Evolutionary conservation across 2,888 invertebrate species (phyloP).

Genomic region (Ametastegia equiseti): DNA sequence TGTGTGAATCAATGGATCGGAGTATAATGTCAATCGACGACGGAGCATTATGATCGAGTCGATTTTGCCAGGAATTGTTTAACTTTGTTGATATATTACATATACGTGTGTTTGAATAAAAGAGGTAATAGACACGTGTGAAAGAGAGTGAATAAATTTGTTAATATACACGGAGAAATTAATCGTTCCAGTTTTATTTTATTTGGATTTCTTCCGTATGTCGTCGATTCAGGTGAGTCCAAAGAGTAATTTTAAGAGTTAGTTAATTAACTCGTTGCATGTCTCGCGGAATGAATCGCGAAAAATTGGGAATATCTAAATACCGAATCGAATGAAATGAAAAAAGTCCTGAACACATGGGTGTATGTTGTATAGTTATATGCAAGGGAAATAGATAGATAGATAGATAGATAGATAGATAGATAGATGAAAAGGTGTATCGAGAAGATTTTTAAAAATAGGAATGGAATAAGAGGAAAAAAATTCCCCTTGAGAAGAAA

Average conservation of each 20-base stretch:
- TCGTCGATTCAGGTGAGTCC: constrained; percentile 60
- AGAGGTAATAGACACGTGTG: not conserved
- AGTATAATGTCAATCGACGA: not conserved
- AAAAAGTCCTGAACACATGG: no score
- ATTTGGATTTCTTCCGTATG: constrained; percentile 65
- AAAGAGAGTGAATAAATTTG: not conserved
- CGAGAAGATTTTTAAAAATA: constrained; percentile 33
- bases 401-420: constrained; percentile 53
- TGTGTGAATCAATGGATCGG: not conserved
- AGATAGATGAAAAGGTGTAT: not conserved
- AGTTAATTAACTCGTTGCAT: not conserved
- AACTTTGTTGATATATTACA: no score
- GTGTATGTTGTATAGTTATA: not conserved
- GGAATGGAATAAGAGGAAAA: constrained; percentile 21
- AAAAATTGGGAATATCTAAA: not conserved
- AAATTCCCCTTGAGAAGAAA: constrained; percentile 21
- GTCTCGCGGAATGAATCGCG: not conserved
- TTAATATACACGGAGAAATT: not conserved
- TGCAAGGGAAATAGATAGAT: constrained; percentile 21
- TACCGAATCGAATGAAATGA: not conserved
- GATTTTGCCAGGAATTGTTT: no score
- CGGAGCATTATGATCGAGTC: no score
- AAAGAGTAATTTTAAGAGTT: not conserved
- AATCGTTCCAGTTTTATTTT: not conserved
- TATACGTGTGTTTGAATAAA: no score